Base-by-base conservation (phyloP, 2,797 vertebrate species). In the Champsocephalus esox region DNA sequence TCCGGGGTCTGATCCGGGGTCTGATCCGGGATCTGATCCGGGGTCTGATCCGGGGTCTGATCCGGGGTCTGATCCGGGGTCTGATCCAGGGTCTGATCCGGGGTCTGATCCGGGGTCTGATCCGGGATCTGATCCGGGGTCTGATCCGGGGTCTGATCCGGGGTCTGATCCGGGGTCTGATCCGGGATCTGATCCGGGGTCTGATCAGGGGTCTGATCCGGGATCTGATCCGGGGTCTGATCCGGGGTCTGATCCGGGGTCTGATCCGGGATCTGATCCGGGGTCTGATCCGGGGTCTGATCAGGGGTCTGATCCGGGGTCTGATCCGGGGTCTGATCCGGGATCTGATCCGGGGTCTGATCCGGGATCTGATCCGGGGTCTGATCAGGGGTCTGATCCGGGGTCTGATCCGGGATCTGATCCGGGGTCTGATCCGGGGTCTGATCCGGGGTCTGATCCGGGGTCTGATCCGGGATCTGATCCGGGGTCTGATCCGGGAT, bases 261-360 rank as follows among this genome's bases (percentile, higher is more conserved):
- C n/a, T n/a, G n/a, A n/a, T 87, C 78, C 74, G 78, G 28, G 28
- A 28, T 21, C 21, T 21, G 21, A 21, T 21, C 21, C 21, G 2
- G 28, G 28, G 4, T 28, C 28, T 28, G 28, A 28, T 70, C 76
- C 69, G 79, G 80, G 85, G 84, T 81, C 66, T 0, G 34, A 77
- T 91, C 91, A 89, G n/a, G n/a, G n/a, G n/a, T n/a, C n/a, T n/a
- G n/a, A n/a, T 87, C 78, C 74, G 78, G 28, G 28, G 5, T 21
- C 21, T 21, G 21, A 21, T 21, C 21, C 21, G 2, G 28, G 28
- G 4, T 28, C 28, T 28, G 28, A 28, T 70, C 76, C 69, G 79
- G 80, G 85, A 85, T 81, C 66, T 0, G 34, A 77, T 91, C 91
- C 89, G n/a, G n/a, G n/a, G n/a, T n/a, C n/a, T n/a, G n/a, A n/a